Evolutionary conservation across 2,113 vertebrate genomes (phyloP).

Genomic region (Myotis yumanensis): DNA sequence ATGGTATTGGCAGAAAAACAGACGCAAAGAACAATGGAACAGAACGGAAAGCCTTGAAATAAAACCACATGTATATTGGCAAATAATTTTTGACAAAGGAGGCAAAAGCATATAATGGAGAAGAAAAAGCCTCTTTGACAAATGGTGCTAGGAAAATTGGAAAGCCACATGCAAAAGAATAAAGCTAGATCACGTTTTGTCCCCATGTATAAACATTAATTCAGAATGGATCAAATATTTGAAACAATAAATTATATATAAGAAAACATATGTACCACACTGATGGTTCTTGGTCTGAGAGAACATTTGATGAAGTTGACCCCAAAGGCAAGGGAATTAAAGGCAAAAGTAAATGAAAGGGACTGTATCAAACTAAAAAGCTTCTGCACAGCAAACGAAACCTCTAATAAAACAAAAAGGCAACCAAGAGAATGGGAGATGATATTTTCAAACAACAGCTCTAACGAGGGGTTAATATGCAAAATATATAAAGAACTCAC

Average conservation of each 20-base stretch:
- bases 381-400: background rate
- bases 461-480: background rate
- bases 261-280: background rate
- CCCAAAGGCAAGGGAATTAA: background rate
- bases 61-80: background rate
- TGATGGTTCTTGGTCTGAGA: background rate
- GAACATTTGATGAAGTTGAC: background rate
- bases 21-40: background rate
- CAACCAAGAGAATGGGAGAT: background rate
- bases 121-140: background rate
- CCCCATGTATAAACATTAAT: background rate
- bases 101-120: background rate
- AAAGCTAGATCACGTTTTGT: background rate
- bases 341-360: background rate
- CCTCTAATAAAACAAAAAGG: background rate
- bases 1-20: background rate
- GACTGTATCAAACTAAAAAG: background rate
- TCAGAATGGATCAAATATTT: background rate
- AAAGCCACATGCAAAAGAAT: background rate
- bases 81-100: background rate
- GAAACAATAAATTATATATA: background rate
- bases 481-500: background rate
- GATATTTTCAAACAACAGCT: background rate
- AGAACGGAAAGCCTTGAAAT: background rate
- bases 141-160: background rate